Percentiles rank a stretch among this genome's conserved stretches.
These are phyloP conservation scores for Archivesica marissinica DNA, from an alignment of 1,140 invertebrate genomes.

Conservation along the genomic window DNA sequence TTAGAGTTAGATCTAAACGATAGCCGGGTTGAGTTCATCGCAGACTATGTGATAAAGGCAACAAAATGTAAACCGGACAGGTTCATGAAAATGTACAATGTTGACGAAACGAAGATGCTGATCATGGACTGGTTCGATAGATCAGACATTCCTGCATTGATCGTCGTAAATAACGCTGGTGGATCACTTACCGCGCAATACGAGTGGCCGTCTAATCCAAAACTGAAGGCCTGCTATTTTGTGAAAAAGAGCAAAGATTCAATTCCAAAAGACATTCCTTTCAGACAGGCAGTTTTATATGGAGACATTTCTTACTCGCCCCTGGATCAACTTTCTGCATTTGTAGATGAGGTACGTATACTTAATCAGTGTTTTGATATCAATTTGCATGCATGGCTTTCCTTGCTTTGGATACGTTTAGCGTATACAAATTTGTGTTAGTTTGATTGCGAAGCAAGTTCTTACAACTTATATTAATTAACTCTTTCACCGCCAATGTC, in stretches of 20 bases:
- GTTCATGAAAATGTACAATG: conserved; percentile 92
- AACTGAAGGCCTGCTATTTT: conserved; percentile 94
- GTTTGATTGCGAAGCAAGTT: too few species aligned
- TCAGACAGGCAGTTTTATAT: conserved; percentile 90
- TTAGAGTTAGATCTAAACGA: conserved; percentile 85
- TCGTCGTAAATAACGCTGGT: conserved; percentile 76
- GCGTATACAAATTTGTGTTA: too few species aligned
- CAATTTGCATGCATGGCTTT: background rate
- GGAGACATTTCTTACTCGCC: conserved; percentile 95
- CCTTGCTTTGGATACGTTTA: background rate
- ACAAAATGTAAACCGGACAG: conserved; percentile 96
- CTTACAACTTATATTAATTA: too few species aligned
- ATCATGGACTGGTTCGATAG: conserved; percentile 94
- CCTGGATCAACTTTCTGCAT: conserved; percentile 94
- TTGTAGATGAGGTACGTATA: conserved; percentile 93
- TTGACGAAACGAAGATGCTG: conserved; percentile 92
- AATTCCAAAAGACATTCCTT: conserved; percentile 89
- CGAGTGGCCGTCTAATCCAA: conserved; percentile 89
- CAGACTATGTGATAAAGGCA: conserved; percentile 93
- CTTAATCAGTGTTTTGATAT: conserved; percentile 40
- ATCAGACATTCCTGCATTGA: conserved; percentile 83
- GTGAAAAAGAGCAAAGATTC: conserved; percentile 89
- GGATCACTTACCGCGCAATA: conserved; percentile 78
- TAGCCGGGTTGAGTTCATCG: conserved; percentile 92
- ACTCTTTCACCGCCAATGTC: too few species aligned